These are phyloP conservation scores for Myotis yumanensis DNA, from an alignment of 2,113 vertebrate species.

Conservation along the genomic window DNA sequence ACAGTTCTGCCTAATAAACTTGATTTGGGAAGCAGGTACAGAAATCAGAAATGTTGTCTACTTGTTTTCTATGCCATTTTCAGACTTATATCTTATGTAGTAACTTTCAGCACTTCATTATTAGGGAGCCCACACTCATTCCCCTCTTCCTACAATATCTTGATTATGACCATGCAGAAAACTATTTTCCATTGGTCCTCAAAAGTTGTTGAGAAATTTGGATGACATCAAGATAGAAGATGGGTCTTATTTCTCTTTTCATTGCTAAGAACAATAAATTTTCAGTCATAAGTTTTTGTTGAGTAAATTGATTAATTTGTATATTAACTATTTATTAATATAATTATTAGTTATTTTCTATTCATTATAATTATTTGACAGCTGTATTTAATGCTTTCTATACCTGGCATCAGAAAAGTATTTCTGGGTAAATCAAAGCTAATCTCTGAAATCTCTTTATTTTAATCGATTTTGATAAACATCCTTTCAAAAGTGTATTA, in stretches of 20 bases:
- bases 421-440: conserved; percentile 9
- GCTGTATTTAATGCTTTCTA: not conserved
- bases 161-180: not conserved
- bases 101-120: not conserved
- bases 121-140: not conserved
- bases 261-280: not conserved
- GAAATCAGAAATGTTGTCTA: not conserved
- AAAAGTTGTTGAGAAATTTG: conserved; percentile 3
- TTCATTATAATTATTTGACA: not conserved
- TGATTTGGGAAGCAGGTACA: not conserved
- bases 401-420: not conserved
- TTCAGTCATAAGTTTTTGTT: not conserved
- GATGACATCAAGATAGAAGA: not conserved
- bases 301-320: conserved; percentile 3
- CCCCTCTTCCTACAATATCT: not conserved
- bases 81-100: not conserved
- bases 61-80: not conserved
- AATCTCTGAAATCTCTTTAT: conserved; percentile 50
- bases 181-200: not conserved
- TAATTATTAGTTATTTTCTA: not conserved
- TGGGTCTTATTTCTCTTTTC: not conserved
- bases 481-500: conserved; percentile 68
- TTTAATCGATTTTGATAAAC: conserved; percentile 51
- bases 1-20: not conserved
- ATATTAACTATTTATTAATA: not conserved